A percentile compares a stretch with the other conserved stretches of the same genome.
Conservation (phyloP, 1,140 invertebrate species). For the Lepidurus arcticus region DNA sequence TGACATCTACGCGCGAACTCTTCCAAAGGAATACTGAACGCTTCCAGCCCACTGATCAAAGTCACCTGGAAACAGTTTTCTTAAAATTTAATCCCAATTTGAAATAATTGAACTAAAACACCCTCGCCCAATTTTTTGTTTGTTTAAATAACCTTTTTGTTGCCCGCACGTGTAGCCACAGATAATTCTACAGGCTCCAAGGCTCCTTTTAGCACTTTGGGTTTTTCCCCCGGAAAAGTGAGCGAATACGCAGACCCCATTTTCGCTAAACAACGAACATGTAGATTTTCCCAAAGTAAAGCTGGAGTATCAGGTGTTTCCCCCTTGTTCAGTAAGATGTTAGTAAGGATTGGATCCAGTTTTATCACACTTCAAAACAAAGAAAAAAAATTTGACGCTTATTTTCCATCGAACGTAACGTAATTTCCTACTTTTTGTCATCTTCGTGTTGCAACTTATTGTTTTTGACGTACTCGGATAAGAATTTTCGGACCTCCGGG, state of each 20-base stretch:
- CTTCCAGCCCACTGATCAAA: conserved; percentile 76
- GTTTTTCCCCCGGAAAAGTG: conserved; percentile 52
- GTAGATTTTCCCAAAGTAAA: conserved; percentile 65
- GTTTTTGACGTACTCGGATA: conserved; percentile 71
- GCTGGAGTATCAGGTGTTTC: conserved; percentile 39
- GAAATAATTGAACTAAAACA: background rate
- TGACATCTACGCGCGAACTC: conserved; percentile 76
- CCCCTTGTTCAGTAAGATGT: conserved; percentile 42
- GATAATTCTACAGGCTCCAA: conserved; percentile 71
- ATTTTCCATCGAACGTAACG: background rate
- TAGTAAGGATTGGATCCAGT: conserved; percentile 49
- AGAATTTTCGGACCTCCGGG: conserved; percentile 59
- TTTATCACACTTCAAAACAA: conserved; percentile 49
- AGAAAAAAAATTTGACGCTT: too few relatives aligned
- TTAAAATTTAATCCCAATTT: background rate
- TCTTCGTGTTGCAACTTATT: conserved; percentile 57
- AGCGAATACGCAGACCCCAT: conserved; percentile 73
- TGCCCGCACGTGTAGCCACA: conserved; percentile 68
- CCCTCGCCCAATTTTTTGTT: background rate
- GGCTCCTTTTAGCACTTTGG: conserved; percentile 61
- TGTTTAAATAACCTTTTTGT: conserved; percentile 67
- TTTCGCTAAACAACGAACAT: conserved; percentile 58
- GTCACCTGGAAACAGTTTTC: conserved; percentile 59
- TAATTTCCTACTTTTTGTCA: conserved; percentile 40
- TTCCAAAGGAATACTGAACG: conserved; percentile 70